phyloP scores from a whole-genome alignment of 1,140 invertebrate species.

The Drosophila hydei region DNA sequence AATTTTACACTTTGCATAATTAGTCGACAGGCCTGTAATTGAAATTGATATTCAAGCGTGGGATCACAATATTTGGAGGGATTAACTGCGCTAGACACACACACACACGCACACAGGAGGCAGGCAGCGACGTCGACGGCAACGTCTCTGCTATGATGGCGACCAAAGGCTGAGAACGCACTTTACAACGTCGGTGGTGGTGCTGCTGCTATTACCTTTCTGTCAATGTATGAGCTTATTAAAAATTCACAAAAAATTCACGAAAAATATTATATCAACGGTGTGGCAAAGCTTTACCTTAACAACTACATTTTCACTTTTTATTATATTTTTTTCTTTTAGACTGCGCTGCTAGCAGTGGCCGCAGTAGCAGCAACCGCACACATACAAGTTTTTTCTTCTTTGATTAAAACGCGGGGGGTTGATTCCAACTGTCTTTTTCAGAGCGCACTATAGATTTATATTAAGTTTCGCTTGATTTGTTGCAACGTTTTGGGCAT shows the following conservation, averaged over 20 bases:
- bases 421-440: conserved; percentile 64
- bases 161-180: conserved; percentile 75
- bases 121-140: conserved; percentile 32
- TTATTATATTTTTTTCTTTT: conserved; percentile 49
- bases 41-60: conserved; percentile 39
- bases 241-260: conserved; percentile 19
- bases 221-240: conserved; percentile 23
- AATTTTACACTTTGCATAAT: conserved; percentile 40
- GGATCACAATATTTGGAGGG: conserved; percentile 50
- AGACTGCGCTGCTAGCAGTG: conserved; percentile 61
- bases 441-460: conserved; percentile 36
- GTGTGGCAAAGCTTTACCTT: conserved; percentile 8
- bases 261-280: conserved; percentile 12
- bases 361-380: conserved; percentile 28
- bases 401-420: conserved; percentile 71
- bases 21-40: conserved; percentile 24
- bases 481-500: conserved; percentile 17
- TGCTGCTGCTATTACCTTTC: not conserved
- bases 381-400: conserved; percentile 73
- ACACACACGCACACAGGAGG: conserved; percentile 32
- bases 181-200: conserved; percentile 59
- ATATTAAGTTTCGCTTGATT: conserved; percentile 26
- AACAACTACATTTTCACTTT: conserved; percentile 63
- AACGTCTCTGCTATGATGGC: conserved; percentile 67
- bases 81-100: conserved; percentile 45